phyloP scores from a whole-genome alignment of 2,888 invertebrate genomes.

The Lydus trimaculatus region DNA sequence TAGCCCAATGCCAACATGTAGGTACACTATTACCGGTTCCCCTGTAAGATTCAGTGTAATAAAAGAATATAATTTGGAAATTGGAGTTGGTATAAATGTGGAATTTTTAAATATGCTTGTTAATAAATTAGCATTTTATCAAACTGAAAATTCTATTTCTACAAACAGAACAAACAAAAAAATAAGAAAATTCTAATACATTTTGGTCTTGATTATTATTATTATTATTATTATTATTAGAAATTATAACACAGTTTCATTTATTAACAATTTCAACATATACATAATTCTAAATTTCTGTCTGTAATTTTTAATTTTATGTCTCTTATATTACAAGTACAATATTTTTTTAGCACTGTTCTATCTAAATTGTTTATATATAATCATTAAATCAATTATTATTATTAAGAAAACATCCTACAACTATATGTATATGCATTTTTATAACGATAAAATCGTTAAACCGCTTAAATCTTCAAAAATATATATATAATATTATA shows the following conservation, averaged over 20 bases:
- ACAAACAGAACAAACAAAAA: constrained; percentile 33
- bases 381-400: background rate
- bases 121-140: background rate
- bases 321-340: constrained; percentile 34
- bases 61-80: no score
- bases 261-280: constrained; percentile 40
- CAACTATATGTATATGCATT: constrained; percentile 3
- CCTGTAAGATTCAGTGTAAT: no score
- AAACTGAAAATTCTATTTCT: constrained; percentile 15
- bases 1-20: no score
- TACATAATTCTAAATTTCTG: constrained; percentile 30
- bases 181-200: constrained; percentile 36
- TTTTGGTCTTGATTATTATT: constrained; percentile 42
- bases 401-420: constrained; percentile 2
- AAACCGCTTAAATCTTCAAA: background rate
- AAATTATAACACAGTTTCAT: constrained; percentile 32
- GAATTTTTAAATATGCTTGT: background rate
- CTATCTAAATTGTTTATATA: constrained; percentile 30
- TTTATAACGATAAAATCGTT: background rate
- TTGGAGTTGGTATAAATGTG: background rate
- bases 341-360: constrained; percentile 31
- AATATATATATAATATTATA: background rate
- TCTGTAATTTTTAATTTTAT: background rate
- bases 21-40: no score
- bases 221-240: no score